Conservation (phyloP, 2,888 invertebrate species). For the Tortricodes alternella region DNA sequence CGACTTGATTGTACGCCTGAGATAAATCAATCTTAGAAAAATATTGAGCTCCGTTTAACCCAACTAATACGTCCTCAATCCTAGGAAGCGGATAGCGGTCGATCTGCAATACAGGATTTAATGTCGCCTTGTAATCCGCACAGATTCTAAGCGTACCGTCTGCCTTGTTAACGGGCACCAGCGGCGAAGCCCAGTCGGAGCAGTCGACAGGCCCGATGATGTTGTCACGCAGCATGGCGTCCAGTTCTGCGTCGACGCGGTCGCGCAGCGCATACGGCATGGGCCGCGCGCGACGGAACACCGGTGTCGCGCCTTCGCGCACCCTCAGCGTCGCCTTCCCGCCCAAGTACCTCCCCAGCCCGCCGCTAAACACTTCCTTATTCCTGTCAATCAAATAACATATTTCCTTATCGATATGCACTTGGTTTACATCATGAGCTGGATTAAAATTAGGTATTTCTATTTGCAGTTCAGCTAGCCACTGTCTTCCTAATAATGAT, state of each 20-base stretch:
- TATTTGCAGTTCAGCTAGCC: background rate
- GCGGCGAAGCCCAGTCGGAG: conserved; percentile 40
- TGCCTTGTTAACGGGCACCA: conserved; percentile 36
- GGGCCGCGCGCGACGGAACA: background rate
- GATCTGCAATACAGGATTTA: conserved; percentile 18
- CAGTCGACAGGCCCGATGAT: conserved; percentile 40
- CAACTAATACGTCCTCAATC: conserved; percentile 11
- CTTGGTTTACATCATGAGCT: background rate
- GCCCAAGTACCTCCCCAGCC: conserved; percentile 1
- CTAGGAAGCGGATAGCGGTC: background rate
- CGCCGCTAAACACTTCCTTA: background rate
- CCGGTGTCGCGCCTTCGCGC: background rate
- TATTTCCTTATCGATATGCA: background rate
- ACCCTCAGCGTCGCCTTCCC: background rate
- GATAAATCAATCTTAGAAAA: conserved; percentile 24
- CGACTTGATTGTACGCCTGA: background rate
- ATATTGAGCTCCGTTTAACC: conserved; percentile 3
- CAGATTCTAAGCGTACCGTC: conserved; percentile 35
- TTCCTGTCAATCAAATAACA: background rate
- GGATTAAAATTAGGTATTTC: background rate
- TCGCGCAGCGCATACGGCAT: background rate
- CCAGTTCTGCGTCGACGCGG: conserved; percentile 32
- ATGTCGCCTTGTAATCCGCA: conserved; percentile 38
- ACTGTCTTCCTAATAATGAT: background rate
- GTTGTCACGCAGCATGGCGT: conserved; percentile 38